A percentile compares a stretch with the other conserved stretches of the same genome.
Conservation (phyloP, 2,797 vertebrate species). For the Macrochelys suwanniensis region DNA sequence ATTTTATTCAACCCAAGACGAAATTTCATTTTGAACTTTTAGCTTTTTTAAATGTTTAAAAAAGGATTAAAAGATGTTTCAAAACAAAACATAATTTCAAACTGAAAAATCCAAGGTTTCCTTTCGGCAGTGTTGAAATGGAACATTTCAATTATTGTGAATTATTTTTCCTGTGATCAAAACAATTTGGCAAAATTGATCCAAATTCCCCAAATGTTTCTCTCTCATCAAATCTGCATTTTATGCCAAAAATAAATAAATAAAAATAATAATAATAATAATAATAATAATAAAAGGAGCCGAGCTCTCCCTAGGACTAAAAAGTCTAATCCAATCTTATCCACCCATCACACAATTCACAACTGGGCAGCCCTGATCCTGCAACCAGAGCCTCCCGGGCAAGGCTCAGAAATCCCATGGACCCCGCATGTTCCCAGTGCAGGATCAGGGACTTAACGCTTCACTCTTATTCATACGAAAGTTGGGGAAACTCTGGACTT, state of each 20-base stretch:
- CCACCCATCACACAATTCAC: not conserved
- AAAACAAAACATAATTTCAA: not conserved
- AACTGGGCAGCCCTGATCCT: not conserved
- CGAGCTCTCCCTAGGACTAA: not conserved
- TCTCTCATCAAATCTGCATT: not conserved
- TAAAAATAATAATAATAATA: too few relatives aligned
- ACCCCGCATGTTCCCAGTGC: not conserved
- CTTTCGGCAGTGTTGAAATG: not conserved
- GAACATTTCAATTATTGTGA: not conserved
- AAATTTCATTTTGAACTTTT: not conserved
- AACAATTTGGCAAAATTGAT: not conserved
- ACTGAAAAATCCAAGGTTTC: not conserved
- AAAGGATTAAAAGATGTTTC: not conserved
- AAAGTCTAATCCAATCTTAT: conserved; percentile 13
- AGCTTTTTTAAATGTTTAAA: not conserved
- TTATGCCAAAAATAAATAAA: too few relatives aligned
- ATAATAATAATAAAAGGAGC: not conserved
- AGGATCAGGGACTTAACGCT: not conserved
- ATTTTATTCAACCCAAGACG: not conserved
- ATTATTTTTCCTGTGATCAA: not conserved
- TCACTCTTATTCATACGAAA: not conserved
- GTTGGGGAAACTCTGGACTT: not conserved
- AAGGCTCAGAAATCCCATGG: not conserved
- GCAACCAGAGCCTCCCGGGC: not conserved
- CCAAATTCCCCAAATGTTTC: not conserved